Evolutionary conservation across 2,113 vertebrate species (phyloP), one percentile per base, ranked within the genome.

Genomic region (Oxyura jamaicensis): DNA sequence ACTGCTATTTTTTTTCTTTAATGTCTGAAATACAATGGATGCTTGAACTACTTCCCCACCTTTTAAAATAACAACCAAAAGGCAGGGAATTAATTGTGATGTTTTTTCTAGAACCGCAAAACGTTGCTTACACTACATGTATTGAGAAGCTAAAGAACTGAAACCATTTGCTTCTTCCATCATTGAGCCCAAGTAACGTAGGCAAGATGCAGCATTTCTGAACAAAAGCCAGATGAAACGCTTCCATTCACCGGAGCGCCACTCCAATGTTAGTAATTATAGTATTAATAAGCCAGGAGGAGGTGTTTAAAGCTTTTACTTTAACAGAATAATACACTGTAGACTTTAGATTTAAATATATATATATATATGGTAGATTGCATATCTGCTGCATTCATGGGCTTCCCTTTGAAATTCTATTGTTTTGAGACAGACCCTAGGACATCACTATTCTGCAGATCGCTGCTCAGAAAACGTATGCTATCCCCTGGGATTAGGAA

Each of bases 351-450:
- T 48, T 23, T 41, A 69, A 82, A 31, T 42, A 15, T 25, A 50
- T 13, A 15, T 25, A 50, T 13, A 6, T 23, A 23, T 33, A 29
- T 52, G 15, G 13, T 6, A 52, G 59, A 78, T 13, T 8, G 35
- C 35, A 23, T 23, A 33, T 56, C 28, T 36, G 18, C 36, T 81
- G 65, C 48, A 74, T 62, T n/a, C 0, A 0, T 28, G 35, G 23
- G 18, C 18, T 83, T 88, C 52, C 28, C 41, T 25, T 46, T 67
- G 52, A 75, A 75, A 71, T 48, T 66, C 26, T 55, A 28, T 67
- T 69, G 29, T 65, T 65, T 42, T 20, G 41, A 31, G 52, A 36
- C 14, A 41, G 36, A 50, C 7, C 8, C 59, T 21, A 46, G n/a
- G 29, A 36, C 39, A 29, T 46, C 66, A 19, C 42, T 36, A 25